These are phyloP conservation scores for Anseranas semipalmata DNA, from an alignment of 2,113 vertebrate species.

Conservation along the genomic window DNA sequence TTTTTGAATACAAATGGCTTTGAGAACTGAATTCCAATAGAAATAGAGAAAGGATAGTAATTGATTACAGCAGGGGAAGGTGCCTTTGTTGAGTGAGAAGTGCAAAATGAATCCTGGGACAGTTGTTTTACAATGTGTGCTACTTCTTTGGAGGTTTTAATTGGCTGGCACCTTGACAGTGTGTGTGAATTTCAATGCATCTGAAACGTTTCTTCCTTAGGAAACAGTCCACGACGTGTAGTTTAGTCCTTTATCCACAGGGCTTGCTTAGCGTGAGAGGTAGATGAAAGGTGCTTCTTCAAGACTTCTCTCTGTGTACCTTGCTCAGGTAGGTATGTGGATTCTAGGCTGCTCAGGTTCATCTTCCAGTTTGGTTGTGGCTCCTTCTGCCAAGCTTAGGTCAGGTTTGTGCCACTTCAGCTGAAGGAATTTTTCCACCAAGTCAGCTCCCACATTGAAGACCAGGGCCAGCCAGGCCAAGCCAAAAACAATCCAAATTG, in stretches of 20 bases:
- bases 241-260: background rate
- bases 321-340: constrained; percentile 70
- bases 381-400: constrained; percentile 53
- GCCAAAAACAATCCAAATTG: constrained; percentile 80
- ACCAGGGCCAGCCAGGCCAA: constrained; percentile 80
- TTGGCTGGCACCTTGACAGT: background rate
- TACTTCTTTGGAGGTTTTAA: background rate
- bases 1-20: background rate
- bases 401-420: constrained; percentile 64
- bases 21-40: background rate
- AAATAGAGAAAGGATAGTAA: background rate
- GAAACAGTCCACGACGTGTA: background rate
- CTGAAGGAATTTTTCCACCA: constrained; percentile 78
- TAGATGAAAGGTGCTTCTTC: background rate
- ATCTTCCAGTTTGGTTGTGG: constrained; percentile 74
- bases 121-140: background rate
- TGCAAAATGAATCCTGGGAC: background rate
- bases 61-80: background rate
- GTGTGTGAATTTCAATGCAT: background rate
- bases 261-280: background rate
- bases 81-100: background rate
- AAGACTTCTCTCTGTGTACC: background rate
- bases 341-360: constrained; percentile 58
- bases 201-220: background rate
- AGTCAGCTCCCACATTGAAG: constrained; percentile 76